phyloP scores from a whole-genome alignment of 2,113 vertebrate genomes.

The Oryzias woworae region DNA sequence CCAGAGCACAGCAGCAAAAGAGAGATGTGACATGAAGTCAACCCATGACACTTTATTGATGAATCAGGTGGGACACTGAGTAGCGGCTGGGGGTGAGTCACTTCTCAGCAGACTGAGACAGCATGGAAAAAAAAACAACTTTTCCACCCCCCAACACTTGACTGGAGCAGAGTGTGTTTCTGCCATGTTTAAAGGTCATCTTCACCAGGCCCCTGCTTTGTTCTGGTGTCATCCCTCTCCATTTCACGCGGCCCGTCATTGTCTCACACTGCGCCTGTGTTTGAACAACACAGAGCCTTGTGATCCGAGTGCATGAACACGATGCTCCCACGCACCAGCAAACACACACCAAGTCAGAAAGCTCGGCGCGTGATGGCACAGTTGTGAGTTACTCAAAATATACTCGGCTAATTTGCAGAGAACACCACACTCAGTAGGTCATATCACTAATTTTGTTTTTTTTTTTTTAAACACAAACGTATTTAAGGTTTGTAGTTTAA shows the following conservation, averaged over 20 bases:
- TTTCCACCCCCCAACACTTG: conserved; percentile 49
- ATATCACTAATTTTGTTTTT: too few species aligned
- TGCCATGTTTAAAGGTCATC: conserved; percentile 68
- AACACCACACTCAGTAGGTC: too few species aligned
- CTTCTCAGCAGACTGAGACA: conserved; percentile 42
- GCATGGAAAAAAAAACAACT: conserved; percentile 45
- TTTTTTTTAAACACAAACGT: too few species aligned
- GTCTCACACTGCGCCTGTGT: conserved; percentile 45
- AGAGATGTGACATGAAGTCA: conserved; percentile 38
- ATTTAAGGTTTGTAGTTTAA: too few species aligned
- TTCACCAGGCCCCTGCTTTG: conserved; percentile 56
- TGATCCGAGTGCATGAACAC: conserved; percentile 38
- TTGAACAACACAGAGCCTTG: conserved; percentile 50
- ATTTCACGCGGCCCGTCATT: conserved; percentile 60
- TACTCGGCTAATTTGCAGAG: too few species aligned
- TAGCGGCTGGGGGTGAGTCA: conserved; percentile 15
- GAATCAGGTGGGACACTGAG: conserved; percentile 36
- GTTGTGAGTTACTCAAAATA: not conserved
- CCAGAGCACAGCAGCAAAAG: conserved; percentile 9
- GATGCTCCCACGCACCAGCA: conserved; percentile 34
- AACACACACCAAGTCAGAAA: conserved; percentile 16
- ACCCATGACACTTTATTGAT: conserved; percentile 33
- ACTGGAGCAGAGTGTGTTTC: conserved; percentile 53
- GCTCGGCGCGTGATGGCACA: conserved; percentile 14
- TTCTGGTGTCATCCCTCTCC: conserved; percentile 68